A percentile compares a stretch with the other conserved stretches of the same genome.
Evolutionary conservation across 92 coral and sea anemone genomes (phyloP).

Genomic region (Epizoanthus rinbou): DNA sequence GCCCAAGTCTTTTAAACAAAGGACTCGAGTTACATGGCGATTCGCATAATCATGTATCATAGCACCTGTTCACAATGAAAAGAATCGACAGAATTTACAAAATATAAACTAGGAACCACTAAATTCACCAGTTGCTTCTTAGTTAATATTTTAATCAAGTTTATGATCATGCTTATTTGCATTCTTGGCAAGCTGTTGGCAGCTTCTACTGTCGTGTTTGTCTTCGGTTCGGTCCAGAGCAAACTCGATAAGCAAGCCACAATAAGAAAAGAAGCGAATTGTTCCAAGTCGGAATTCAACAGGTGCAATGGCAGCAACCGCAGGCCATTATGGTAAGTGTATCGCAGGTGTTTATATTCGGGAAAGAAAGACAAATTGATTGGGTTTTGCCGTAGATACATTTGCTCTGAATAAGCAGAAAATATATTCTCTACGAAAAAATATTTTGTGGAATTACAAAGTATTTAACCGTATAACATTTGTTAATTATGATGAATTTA

Average conservation of each 20-base stretch:
- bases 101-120: neutral
- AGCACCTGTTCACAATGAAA: conserved; percentile 35
- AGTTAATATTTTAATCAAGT: neutral
- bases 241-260: conserved; percentile 8
- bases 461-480: no score
- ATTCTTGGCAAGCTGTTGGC: neutral
- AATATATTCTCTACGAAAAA: neutral
- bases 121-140: neutral
- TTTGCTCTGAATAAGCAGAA: neutral
- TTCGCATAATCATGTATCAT: conserved; percentile 29
- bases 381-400: neutral
- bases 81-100: conserved; percentile 14
- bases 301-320: conserved; percentile 40
- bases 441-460: no score
- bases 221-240: neutral
- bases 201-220: neutral
- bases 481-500: neutral
- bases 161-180: neutral
- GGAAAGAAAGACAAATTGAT: neutral
- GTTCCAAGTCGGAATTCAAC: conserved; percentile 9
- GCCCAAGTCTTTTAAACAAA: conserved; percentile 17
- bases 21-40: neutral
- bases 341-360: conserved; percentile 19
- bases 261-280: neutral
- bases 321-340: conserved; percentile 16